These are phyloP conservation scores for Aphrophora alni DNA, from an alignment of 2,888 invertebrate species.

Conservation along the genomic window DNA sequence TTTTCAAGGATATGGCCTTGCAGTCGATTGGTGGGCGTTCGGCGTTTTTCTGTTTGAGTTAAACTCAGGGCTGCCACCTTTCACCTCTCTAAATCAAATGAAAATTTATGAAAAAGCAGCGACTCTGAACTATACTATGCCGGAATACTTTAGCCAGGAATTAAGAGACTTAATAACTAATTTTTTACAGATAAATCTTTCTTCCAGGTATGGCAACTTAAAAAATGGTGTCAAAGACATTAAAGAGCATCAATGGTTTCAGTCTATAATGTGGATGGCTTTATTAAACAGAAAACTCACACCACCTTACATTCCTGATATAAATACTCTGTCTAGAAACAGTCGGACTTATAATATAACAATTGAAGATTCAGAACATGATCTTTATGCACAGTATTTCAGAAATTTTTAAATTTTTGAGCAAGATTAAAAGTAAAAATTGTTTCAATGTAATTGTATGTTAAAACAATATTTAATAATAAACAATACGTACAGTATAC, in stretches of 20 bases:
- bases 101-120: conserved; percentile 95
- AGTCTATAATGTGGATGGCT: conserved; percentile 77
- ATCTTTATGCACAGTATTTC: background rate
- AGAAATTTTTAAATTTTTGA: background rate
- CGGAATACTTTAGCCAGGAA: conserved; percentile 80
- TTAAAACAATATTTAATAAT: too few species aligned
- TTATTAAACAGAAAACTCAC: conserved; percentile 74
- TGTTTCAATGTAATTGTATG: too few species aligned
- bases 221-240: conserved; percentile 86
- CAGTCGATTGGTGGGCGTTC: conserved; percentile 97
- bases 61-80: conserved; percentile 92
- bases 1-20: conserved; percentile 88
- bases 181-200: conserved; percentile 79
- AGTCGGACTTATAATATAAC: background rate
- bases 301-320: conserved; percentile 66
- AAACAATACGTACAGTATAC: too few species aligned
- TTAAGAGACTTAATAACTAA: conserved; percentile 83
- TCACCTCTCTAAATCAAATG: conserved; percentile 61
- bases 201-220: conserved; percentile 82
- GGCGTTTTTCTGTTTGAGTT: conserved; percentile 89
- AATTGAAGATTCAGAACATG: background rate
- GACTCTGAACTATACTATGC: conserved; percentile 84
- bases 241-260: conserved; percentile 89
- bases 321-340: background rate
- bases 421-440: too few species aligned